These are phyloP conservation scores for Stigmatopora argus DNA, from an alignment of 2,113 vertebrate species.

Conservation along the genomic window DNA sequence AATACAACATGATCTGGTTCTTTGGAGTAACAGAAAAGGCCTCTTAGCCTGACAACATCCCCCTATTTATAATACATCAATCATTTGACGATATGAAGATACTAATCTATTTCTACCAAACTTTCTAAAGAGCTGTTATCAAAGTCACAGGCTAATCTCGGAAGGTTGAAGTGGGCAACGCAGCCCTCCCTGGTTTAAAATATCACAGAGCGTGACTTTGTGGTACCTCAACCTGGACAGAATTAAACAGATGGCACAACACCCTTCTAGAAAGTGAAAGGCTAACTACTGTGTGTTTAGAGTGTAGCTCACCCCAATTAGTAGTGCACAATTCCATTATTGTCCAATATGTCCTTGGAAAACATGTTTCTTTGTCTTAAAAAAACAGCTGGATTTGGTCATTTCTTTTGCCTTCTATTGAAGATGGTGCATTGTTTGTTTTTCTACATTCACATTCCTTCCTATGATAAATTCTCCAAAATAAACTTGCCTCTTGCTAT, in stretches of 20 bases:
- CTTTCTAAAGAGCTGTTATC: constrained; percentile 47
- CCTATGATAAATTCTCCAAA: neutral
- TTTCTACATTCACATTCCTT: constrained; percentile 8
- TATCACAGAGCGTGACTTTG: constrained; percentile 54
- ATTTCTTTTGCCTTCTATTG: neutral
- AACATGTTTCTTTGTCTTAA: constrained; percentile 13
- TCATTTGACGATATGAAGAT: constrained; percentile 27
- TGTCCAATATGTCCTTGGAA: constrained; percentile 17
- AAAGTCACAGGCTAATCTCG: constrained; percentile 55
- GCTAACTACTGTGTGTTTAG: constrained; percentile 40
- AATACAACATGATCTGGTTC: neutral
- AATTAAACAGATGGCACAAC: constrained; percentile 42
- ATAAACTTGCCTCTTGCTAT: constrained; percentile 20
- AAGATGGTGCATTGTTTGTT: constrained; percentile 13
- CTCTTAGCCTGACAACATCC: neutral
- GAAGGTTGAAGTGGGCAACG: constrained; percentile 33
- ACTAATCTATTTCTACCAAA: constrained; percentile 53
- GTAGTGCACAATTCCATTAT: constrained; percentile 10
- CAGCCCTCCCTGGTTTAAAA: constrained; percentile 44
- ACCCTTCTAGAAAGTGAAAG: constrained; percentile 19
- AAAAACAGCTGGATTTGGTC: constrained; percentile 4
- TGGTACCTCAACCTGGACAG: constrained; percentile 45
- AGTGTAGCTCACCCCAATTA: constrained; percentile 42
- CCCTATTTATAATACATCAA: constrained; percentile 1
- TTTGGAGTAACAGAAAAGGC: neutral